Base-by-base conservation (phyloP, 1,140 invertebrate genomes). In the Magallana angulata region DNA sequence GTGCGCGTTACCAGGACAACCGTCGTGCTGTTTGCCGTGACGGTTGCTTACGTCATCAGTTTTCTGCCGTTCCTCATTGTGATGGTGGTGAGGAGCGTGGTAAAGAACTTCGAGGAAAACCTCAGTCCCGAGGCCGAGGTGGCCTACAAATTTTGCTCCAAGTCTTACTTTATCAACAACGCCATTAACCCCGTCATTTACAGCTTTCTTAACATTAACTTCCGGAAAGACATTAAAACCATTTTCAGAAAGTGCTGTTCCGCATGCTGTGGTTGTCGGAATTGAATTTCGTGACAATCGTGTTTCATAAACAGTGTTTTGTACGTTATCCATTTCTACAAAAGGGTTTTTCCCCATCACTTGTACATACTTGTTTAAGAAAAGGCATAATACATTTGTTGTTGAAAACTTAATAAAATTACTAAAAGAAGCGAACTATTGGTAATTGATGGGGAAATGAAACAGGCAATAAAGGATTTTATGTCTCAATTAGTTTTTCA, bases 131-230 rank as follows among this genome's bases (percentile, higher is more conserved):
- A 82, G 11, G 87, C 82, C 12, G 88, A 89, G 57, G 82, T 90
- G 1, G 60, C 85, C 5, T 89, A 88, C 36, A 91, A 91, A 84
- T 86, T 91, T 16, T 85, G 89, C 64, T 86, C 87, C 7, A 89
- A 89, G 57, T 91, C 88, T 9, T 91, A 91, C 68, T 89, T 91
- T n/a, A 87, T 91, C 4, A 91, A 89, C 68, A 89, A 89, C 58
- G 84, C 90, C 12, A 85, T 91, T n/a, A 91, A 91, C 71, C 90
- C 90, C 0, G 81, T 91, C 14, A 91, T 91, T 18, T 91, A 91
- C 60, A 89, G 90, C 59, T 91, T 91, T 83, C 85, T 89, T 18
- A 91, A 91, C 81, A 58, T 85, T 9, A 84, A 89, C 57, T 91
- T 91, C 60, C 84, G 90, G 62, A 84, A 85, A 59, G 89, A 90